A percentile compares a stretch with the other conserved stretches of the same genome.
Evolutionary conservation across 2,113 vertebrate genomes (phyloP).

Genomic region (cattle (Bos taurus)): DNA sequence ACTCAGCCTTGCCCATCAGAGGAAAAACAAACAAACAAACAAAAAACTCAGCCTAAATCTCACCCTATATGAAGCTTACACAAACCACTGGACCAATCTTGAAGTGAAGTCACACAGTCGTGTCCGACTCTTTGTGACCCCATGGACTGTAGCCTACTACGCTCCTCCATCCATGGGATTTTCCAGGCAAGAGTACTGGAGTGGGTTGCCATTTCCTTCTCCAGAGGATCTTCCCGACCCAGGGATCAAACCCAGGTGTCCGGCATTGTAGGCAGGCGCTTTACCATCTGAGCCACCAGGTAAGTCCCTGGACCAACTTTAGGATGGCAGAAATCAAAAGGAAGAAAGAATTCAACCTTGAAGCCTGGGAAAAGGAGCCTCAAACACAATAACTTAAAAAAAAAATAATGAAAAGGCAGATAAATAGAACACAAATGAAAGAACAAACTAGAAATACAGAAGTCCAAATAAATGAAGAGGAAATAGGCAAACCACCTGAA

Average conservation of each 20-base stretch:
- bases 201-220: too few relatives aligned
- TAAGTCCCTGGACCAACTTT: too few relatives aligned
- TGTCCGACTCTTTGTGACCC: accelerated
- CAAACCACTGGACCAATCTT: neutral
- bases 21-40: neutral
- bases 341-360: neutral
- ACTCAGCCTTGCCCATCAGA: neutral
- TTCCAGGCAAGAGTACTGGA: too few relatives aligned
- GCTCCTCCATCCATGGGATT: too few relatives aligned
- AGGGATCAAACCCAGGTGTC: too few relatives aligned
- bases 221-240: too few relatives aligned
- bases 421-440: neutral
- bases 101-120: neutral
- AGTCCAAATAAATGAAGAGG: neutral
- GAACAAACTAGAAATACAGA: neutral
- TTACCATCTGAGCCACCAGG: too few relatives aligned
- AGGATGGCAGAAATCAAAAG: neutral
- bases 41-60: neutral
- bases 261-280: accelerated
- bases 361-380: neutral
- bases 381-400: neutral
- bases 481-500: neutral
- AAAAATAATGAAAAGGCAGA: neutral
- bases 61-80: neutral
- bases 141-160: too few relatives aligned